Conservation (phyloP, 1,140 invertebrate genomes). For the Dryas iulia region DNA sequence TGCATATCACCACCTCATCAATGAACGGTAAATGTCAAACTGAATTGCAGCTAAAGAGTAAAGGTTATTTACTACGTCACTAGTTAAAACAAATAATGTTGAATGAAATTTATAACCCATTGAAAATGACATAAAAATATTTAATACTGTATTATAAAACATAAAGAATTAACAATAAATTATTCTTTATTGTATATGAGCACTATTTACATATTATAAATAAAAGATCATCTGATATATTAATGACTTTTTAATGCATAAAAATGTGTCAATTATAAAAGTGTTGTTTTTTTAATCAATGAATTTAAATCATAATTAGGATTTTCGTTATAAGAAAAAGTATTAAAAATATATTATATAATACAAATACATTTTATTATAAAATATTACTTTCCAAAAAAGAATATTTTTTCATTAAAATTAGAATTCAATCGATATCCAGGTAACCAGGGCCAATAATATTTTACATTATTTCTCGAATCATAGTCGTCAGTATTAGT, state of each 20-base stretch:
- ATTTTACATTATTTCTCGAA: slow-evolving; percentile 6
- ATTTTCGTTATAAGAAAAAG: too few relatives aligned
- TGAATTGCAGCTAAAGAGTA: background rate
- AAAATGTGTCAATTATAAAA: too few relatives aligned
- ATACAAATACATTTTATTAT: background rate
- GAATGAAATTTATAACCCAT: background rate
- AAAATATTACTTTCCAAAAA: background rate
- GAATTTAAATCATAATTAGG: too few relatives aligned
- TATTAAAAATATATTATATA: background rate
- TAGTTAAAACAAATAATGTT: background rate
- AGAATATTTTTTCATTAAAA: background rate
- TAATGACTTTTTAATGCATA: too few relatives aligned
- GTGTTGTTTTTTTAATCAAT: too few relatives aligned
- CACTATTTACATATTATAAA: too few relatives aligned
- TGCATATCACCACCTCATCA: slow-evolving; percentile 31
- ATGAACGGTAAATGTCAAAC: slow-evolving; percentile 29
- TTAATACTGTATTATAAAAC: too few relatives aligned
- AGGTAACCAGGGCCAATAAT: slow-evolving; percentile 54
- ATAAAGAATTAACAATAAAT: too few relatives aligned
- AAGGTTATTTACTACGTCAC: background rate
- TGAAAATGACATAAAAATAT: background rate
- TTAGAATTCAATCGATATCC: slow-evolving; percentile 38
- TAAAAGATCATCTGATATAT: too few relatives aligned
- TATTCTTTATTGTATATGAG: too few relatives aligned
- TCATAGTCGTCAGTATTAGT: background rate